Conservation (phyloP, 2,113 vertebrate species). For the Urocynchramus pylzowi region DNA sequence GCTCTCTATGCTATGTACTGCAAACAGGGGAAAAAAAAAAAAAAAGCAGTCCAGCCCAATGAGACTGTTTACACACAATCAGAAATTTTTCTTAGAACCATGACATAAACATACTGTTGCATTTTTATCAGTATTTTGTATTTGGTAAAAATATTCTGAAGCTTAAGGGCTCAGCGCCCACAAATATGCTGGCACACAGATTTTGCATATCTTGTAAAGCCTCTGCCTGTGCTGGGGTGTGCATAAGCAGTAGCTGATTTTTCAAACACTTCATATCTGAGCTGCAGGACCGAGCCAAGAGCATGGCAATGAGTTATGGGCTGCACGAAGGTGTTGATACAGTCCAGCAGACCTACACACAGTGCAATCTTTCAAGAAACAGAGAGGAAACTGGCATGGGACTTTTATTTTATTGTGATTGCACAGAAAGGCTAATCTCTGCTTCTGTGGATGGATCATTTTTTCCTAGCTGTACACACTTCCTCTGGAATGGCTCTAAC, state of each 20-base stretch:
- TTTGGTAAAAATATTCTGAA: constrained; percentile 31
- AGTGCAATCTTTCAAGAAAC: neutral
- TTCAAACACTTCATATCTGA: constrained; percentile 7
- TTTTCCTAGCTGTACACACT: neutral
- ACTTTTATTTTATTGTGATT: neutral
- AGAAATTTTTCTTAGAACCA: constrained; percentile 19
- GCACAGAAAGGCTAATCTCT: neutral
- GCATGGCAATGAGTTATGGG: neutral
- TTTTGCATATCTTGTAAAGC: neutral
- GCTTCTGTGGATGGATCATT: neutral
- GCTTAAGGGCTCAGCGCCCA: constrained; percentile 52
- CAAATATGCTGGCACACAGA: constrained; percentile 6
- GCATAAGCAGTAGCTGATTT: constrained; percentile 1
- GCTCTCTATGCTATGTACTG: neutral
- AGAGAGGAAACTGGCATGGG: neutral
- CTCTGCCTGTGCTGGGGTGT: neutral
- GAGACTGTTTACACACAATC: constrained; percentile 24
- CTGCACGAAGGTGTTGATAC: neutral
- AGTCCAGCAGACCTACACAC: neutral
- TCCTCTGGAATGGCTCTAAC: constrained; percentile 18
- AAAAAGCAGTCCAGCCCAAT: neutral
- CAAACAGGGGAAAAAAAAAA: neutral
- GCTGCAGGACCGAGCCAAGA: neutral
- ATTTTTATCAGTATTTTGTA: constrained; percentile 41
- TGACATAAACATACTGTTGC: neutral